Base-by-base conservation (phyloP, 2,797 vertebrate species). In the Lepidocolaptes lacrymiger region DNA sequence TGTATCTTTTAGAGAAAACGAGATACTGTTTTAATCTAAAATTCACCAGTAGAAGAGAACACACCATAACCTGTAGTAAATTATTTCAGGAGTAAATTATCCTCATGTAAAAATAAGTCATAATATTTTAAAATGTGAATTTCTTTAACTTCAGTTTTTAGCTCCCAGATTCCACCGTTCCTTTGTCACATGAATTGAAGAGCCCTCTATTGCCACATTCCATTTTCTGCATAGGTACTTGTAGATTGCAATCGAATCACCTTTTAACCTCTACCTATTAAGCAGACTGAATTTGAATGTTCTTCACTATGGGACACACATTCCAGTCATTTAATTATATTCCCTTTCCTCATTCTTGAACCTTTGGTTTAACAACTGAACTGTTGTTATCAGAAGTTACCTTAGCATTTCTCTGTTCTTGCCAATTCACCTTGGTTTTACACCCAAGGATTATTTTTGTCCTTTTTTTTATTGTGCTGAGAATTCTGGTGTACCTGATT, bases 1-100 rank as follows among this genome's bases (percentile, higher is more conserved):
- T 69, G 37, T 85, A 62, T 93, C 58, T 86, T 91, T 91, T 91
- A 86, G 51, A 76, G 81, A 82, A 97, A 93, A 82, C 83, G 93
- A 77, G 77, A 63, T 88, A 75, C 59, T 91, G 37, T 90, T 95
- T 95, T 94, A 94, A 91, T 95, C 93, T 95, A 77, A 95, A 87
- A 49, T 85, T 87, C 92, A 48, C 91, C 62, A 30, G 76, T 74
- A 89, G 88, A 89, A 86, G 89, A 91, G 62, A 88, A 91, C 34
- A 84, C 32, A 48, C 77, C 20, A 62, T 91, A 95, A 94, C 66
- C 66, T 69, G 66, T 69, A 93, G 85, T 85, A 93, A 94, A 93
- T 95, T 91, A 84, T 89, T 95, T 92, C 36, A 86, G 54, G 55
- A 66, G 80, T 26, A 90, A 91, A 95, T 95, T 95, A 79, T 36